Percentiles rank a stretch among this genome's conserved stretches.
Evolutionary conservation across 2,113 vertebrate genomes (phyloP).

Genomic region (Hemiprocne comata): DNA sequence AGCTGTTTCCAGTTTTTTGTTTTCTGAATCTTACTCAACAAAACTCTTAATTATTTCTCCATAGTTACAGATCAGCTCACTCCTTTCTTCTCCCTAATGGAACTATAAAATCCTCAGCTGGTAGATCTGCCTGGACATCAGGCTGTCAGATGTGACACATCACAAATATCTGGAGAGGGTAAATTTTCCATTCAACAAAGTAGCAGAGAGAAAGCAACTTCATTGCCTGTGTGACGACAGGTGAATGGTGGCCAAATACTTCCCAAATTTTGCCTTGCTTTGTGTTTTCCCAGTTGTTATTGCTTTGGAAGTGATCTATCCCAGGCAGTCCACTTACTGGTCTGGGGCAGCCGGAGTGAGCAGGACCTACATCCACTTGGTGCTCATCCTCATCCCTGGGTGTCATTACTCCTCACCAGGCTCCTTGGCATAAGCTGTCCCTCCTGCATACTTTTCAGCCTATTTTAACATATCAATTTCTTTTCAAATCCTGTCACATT

Average conservation of each 20-base stretch:
- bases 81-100: background rate
- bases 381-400: background rate
- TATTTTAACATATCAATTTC: accelerated
- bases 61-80: background rate
- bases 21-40: conserved; percentile 6
- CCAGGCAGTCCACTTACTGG: background rate
- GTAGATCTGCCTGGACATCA: background rate
- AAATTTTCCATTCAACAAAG: background rate
- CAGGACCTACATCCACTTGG: background rate
- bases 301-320: background rate
- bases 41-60: conserved; percentile 11
- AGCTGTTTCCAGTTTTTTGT: background rate
- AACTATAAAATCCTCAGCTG: background rate
- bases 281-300: background rate
- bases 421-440: background rate
- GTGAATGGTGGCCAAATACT: background rate
- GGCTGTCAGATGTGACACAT: background rate
- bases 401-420: background rate
- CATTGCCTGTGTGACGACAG: background rate
- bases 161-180: background rate
- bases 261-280: background rate
- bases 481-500: background rate
- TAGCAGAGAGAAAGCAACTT: background rate
- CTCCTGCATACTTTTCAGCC: background rate
- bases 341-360: background rate